Evolutionary conservation across 2,113 vertebrate genomes (phyloP), one percentile per base, ranked within the genome.

Genomic region (Calidris pugnax): DNA sequence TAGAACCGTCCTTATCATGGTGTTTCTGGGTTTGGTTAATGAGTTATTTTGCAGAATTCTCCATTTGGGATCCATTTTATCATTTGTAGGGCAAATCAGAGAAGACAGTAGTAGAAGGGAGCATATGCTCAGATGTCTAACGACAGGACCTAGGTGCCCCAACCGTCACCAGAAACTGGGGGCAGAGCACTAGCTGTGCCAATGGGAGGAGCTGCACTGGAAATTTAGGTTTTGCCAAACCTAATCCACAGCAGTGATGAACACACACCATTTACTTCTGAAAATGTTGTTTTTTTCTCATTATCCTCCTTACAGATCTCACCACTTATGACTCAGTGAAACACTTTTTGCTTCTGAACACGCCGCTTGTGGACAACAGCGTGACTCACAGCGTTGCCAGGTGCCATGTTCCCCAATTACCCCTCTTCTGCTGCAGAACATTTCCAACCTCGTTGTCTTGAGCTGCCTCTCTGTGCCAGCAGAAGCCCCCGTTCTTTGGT

Each of bases 281-380:
- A 90, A 37, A 30, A 20, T 71, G 33, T 43, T 62, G 24, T 6
- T 85, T 37, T 66, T 55, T 66, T 57, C 55, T 97, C 48, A 67
- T 86, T 71, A 33, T 80, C 47, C 45, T 93, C 33, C 85, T 90
- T 59, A 45, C 89, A 98, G 99, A 99, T 96, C 98, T 99, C 87
- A 98, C 98, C 66, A 99, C 98, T 26, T 99, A 99, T 0, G 99
- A 99, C 74, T 98, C 98, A 18, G 98, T 98, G 66, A 99, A 99
- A 90, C 98, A 98, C 57, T 98, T 99, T 79, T 89, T 99, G 86
- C 97, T 99, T 26, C 95, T 98, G 82, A 98, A 99, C 92, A 98
- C 98, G 0, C 71, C 97, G 2, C 97, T 99, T 17, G 93, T 97
- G 57, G 99, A 99, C 93, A 99, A 98, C 19, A 98, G 98, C 5